Conservation (phyloP, 2,888 invertebrate genomes). For the Itoplectis maculator region DNA sequence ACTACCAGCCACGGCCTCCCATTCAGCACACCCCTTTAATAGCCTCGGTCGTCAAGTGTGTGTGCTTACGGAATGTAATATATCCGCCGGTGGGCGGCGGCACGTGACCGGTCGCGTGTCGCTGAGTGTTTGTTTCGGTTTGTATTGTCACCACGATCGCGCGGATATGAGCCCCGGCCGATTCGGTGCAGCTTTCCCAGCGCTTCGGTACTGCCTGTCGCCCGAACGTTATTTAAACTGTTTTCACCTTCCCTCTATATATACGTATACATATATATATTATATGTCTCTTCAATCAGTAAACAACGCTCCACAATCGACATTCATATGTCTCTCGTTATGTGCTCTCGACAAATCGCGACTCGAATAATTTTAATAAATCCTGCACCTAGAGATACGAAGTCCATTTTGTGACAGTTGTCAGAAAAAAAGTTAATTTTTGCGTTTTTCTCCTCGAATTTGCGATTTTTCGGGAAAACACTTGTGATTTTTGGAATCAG, state of each 20-base stretch:
- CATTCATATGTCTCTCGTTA: background rate
- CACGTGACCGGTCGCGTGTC: constrained; percentile 86
- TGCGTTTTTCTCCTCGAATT: too few relatives aligned
- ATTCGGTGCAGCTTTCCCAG: constrained; percentile 45
- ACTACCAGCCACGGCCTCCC: constrained; percentile 51
- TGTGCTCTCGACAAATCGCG: background rate
- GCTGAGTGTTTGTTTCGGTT: constrained; percentile 85
- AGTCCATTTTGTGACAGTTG: too few relatives aligned
- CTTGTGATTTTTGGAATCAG: too few relatives aligned
- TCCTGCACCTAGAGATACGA: too few relatives aligned
- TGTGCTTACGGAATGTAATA: constrained; percentile 84
- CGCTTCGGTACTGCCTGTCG: constrained; percentile 33
- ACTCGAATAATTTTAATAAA: too few relatives aligned
- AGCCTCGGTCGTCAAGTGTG: constrained; percentile 81
- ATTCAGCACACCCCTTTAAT: constrained; percentile 78
- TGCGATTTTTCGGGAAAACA: too few relatives aligned
- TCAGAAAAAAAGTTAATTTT: too few relatives aligned
- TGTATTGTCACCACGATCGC: constrained; percentile 83
- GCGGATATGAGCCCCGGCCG: constrained; percentile 72
- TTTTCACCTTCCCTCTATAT: constrained; percentile 76
- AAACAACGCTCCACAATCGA: constrained; percentile 76
- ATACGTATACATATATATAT: too few relatives aligned
- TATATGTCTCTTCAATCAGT: constrained; percentile 70
- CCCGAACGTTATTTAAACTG: constrained; percentile 69
- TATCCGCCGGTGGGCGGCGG: constrained; percentile 85